These are phyloP conservation scores for Vireo griseus DNA, from an alignment of 2,797 vertebrate species.

Conservation along the genomic window DNA sequence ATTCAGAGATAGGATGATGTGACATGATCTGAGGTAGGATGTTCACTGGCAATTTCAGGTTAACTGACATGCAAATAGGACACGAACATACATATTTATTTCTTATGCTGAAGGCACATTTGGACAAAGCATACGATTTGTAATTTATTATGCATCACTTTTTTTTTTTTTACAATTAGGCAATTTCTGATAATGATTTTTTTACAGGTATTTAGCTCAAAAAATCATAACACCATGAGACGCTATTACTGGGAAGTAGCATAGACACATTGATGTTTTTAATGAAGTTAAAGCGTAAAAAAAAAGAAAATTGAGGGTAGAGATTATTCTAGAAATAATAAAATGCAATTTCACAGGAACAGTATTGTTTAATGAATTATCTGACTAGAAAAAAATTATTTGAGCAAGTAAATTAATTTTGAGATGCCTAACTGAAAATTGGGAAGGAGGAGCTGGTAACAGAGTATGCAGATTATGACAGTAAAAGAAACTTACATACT, in stretches of 20 bases:
- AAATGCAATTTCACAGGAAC: background rate
- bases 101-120: background rate
- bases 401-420: background rate
- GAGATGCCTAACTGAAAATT: background rate
- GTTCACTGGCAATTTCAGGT: background rate
- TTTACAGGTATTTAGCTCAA: background rate
- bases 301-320: background rate
- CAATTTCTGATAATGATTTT: background rate
- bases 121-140: background rate
- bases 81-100: background rate
- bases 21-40: constrained; percentile 8
- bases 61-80: background rate
- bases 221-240: background rate
- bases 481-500: background rate
- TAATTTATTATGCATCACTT: background rate
- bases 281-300: background rate
- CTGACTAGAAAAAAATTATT: background rate
- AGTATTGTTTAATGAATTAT: background rate
- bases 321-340: background rate
- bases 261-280: background rate
- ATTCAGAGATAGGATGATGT: background rate
- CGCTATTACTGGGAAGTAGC: background rate
- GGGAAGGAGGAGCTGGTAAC: background rate
- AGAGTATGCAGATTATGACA: background rate
- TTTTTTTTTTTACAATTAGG: background rate